Evolutionary conservation across 2,113 vertebrate genomes (phyloP), one percentile per base, ranked within the genome.

Genomic region (Pelodiscus sinensis): DNA sequence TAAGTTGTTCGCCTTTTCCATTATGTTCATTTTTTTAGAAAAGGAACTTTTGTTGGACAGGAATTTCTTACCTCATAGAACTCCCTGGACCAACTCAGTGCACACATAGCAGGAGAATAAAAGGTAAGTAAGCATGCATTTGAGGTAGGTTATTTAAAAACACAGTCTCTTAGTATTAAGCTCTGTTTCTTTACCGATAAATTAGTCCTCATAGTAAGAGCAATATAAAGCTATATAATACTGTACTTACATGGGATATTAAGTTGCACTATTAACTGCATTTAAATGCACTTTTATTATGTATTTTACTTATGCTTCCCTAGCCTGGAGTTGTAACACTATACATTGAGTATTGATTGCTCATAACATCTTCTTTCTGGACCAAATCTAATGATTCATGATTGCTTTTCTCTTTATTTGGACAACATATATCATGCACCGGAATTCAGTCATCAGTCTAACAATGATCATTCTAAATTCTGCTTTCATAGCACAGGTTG

Each of bases 21-120:
- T 97, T 97, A 94, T 95, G 86, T 91, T 97, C 86, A 94, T 97
- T 97, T 97, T 97, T 96, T 93, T 89, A 96, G 95, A 95, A 97
- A 97, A 93, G 94, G 90, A 97, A 94, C 90, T 97, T 97, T 89
- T 96, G 91, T 97, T 95, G 83, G 84, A 57, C 82, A 94, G 94
- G 96, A 96, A 97, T 97, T 94, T 96, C 96, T 97, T 96, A 95
- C 94, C 92, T 97, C 96, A 88, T 92, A 92, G 97, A 97, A 90
- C 85, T 97, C 96, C 86, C 91, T 95, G 89, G 95, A 94, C 94
- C 94, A 93, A 93, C 87, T 85, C 22, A 96, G 85, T 86, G 94
- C 94, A 92, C 93, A 94, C 93, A 95, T 95, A 96, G 96, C 96
- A 97, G 97, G 94, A 97, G 94, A 96, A 97, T 94, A 96, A 97